Base-by-base conservation (phyloP, 2,888 invertebrate genomes). In the Drosophila monieri region DNA sequence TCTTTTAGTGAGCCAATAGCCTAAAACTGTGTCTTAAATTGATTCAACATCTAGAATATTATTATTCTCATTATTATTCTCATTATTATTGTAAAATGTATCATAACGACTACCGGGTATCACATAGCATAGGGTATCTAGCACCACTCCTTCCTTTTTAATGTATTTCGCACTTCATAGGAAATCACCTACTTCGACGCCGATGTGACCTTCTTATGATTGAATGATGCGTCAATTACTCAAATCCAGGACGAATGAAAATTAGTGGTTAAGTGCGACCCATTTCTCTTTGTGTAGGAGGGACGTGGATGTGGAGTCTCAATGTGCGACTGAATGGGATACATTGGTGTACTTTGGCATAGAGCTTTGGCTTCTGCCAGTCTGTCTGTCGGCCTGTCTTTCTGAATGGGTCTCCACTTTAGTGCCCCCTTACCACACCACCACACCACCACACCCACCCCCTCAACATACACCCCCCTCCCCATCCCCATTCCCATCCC, bases 201-300 rank as follows among this genome's bases (percentile, higher is more conserved):
- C 6, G 48, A 23, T 25, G 35, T 56, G 37, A 37, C 56, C 49
- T 10, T 43, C 9, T 21, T 48, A 23, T 35, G 41, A 48, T 43
- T 60, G 25, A 25, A 32, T 43, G 25, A 27, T 39, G 39, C 10
- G 35, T 32, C 60, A 60, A 61, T 60, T 60, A 46, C 18, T n/a
- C 15, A 15, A 60, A 60, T 39, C 46, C 37, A 12, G 46, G 60
- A 14, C 60, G 27, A 27, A 44, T 59, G 9, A 15, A 59, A 41
- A 60, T 59, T 39, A 60, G 60, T n/a, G 47, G 8, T 10, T 30
- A 48, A 48, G 61, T 25, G 60, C 30, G 47, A 23, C 61, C 61
- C 18, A 61, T 61, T 61, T 61, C 32, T 60, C 60, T 61, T 60
- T 60, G 60, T 61, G 43, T 44, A 46, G 6, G 53, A 35, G 12